Evolutionary conservation across 2,797 vertebrate genomes (phyloP), one percentile per base, ranked within the genome.

Genomic region (Cetoscarus ocellatus): DNA sequence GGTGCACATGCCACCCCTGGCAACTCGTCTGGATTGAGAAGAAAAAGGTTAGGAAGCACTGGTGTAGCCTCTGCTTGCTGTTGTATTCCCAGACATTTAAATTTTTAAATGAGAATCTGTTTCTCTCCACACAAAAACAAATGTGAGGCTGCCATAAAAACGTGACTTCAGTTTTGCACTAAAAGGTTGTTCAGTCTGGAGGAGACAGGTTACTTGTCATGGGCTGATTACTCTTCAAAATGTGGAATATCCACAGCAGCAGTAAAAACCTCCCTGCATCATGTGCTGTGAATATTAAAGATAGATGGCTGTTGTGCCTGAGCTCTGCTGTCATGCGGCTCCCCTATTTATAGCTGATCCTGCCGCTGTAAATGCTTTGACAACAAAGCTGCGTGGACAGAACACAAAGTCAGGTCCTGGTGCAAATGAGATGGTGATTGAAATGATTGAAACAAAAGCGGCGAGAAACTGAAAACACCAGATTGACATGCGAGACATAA

Each of bases 261-360:
- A 7, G 77, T 80, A 81, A 78, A 66, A 80, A 83, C 70, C 71
- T 70, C 38, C 3, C 61, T 57, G 70, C 70, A 51, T 83, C 63
- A 36, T 80, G 67, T 59, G 49, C 47, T 67, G 54, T 73, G 79
- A 82, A 74, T 82, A 84, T 87, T 77, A 82, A 70, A 83, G 74
- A 86, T 73, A 76, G 79, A 75, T 65, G 80, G 67, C 67, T 83
- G 83, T 77, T 86, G 84, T 79, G 77, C 48, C 72, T 34, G 52
- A 74, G 83, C 76, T 71, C 78, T 64, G 51, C 67, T 70, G 50
- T 66, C 67, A 80, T 77, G 67, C 67, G 61, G 62, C 72, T 65
- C 62, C 52, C 74, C 78, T 89, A 88, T 90, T 92, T 88, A 88
- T 84, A 88, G 74, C 65, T 82, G 73, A 67, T 82, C 84, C 82